Percentiles rank a stretch among this genome's conserved stretches.
Conservation (phyloP, 2,797 vertebrate genomes). For the Acipenser ruthenus region DNA sequence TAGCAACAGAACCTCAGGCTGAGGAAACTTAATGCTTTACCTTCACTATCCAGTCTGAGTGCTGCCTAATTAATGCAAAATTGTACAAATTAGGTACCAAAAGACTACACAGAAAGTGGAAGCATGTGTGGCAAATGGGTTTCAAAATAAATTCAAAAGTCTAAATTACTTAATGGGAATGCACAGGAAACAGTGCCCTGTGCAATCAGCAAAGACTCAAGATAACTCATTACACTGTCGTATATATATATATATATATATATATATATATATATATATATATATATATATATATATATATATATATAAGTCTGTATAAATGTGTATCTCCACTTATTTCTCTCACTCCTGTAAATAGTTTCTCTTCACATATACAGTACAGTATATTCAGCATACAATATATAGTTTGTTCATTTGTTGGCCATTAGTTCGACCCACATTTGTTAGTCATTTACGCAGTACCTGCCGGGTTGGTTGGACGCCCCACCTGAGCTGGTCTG, state of each 20-base stretch:
- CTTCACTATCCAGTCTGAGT: conserved; percentile 52
- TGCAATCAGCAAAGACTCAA: conserved; percentile 50
- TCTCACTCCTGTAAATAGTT: background rate
- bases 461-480: conserved; percentile 40
- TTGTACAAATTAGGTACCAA: conserved; percentile 48
- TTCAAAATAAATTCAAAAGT: conserved; percentile 38
- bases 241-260: background rate
- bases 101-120: conserved; percentile 59
- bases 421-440: conserved; percentile 60
- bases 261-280: background rate
- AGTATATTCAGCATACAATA: background rate
- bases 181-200: conserved; percentile 38
- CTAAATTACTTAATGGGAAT: conserved; percentile 45
- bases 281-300: background rate
- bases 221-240: conserved; percentile 38
- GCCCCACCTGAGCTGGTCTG: conserved; percentile 64
- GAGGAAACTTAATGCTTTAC: conserved; percentile 60
- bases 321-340: too few species aligned
- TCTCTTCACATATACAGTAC: background rate
- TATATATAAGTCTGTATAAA: too few species aligned
- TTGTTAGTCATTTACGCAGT: conserved; percentile 37
- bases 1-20: conserved; percentile 67
- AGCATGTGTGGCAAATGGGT: conserved; percentile 58
- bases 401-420: conserved; percentile 47
- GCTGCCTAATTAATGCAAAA: conserved; percentile 59